These are phyloP conservation scores for Mormyrus lacerda DNA, from an alignment of 2,113 vertebrate species.

Conservation along the genomic window DNA sequence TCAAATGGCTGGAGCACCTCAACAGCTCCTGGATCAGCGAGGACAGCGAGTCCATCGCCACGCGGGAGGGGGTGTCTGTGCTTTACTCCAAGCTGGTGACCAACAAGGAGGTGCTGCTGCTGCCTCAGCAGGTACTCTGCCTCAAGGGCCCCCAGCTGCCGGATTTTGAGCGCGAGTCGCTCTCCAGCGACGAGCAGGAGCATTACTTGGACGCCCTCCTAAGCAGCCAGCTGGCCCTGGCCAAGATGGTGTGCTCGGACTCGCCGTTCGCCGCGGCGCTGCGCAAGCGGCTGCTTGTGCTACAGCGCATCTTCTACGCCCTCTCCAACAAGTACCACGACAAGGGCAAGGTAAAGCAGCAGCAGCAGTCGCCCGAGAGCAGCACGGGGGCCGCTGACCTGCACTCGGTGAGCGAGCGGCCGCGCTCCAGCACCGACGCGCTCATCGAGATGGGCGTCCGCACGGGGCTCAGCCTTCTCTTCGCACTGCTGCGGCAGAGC, in stretches of 20 bases:
- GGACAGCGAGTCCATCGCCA: conserved; percentile 95
- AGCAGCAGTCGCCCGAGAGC: conserved; percentile 88
- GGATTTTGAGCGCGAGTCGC: conserved; percentile 92
- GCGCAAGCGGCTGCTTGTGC: conserved; percentile 83
- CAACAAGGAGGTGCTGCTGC: conserved; percentile 92
- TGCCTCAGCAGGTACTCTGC: conserved; percentile 93
- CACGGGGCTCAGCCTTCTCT: conserved; percentile 86
- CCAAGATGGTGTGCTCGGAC: conserved; percentile 96
- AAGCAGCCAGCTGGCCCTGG: conserved; percentile 90
- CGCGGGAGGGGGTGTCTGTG: conserved; percentile 84
- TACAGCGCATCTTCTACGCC: conserved; percentile 93
- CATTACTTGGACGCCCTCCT: conserved; percentile 96
- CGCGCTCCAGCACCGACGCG: conserved; percentile 85
- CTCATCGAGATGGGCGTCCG: conserved; percentile 95
- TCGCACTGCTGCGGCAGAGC: conserved; percentile 88
- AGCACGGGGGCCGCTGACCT: conserved; percentile 76
- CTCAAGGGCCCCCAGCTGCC: conserved; percentile 96
- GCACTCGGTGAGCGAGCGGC: conserved; percentile 86
- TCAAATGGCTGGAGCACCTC: conserved; percentile 97
- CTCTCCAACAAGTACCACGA: conserved; percentile 97
- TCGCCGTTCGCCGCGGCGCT: conserved; percentile 90
- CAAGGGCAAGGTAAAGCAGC: conserved; percentile 91
- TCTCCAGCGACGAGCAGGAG: conserved; percentile 95
- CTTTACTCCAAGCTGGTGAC: conserved; percentile 83
- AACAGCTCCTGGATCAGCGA: conserved; percentile 98